A percentile compares a stretch with the other conserved stretches of the same genome.
phyloP scores from a whole-genome alignment of 2,113 vertebrate genomes.

The Chaetops frenatus region DNA sequence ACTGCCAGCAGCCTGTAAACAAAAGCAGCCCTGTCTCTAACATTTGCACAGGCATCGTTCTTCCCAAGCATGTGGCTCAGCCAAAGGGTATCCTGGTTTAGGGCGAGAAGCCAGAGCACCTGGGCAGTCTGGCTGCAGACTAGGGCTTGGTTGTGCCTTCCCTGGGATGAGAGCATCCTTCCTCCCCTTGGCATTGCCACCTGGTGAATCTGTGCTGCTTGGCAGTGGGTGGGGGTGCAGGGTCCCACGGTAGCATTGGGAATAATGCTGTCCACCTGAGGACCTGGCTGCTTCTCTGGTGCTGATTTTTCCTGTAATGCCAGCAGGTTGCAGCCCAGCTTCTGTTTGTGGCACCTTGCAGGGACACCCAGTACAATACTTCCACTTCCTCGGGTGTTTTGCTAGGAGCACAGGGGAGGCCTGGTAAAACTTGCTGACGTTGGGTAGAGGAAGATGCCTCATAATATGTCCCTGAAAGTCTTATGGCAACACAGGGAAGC shows the following conservation, averaged over 20 bases:
- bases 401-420: not conserved
- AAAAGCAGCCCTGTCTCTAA: slow-evolving; percentile 27
- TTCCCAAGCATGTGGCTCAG: not conserved
- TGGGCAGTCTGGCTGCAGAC: not conserved
- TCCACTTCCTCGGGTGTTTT: not conserved
- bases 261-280: not conserved
- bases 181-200: not conserved
- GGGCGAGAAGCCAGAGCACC: slow-evolving; percentile 11
- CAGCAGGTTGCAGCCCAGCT: not conserved
- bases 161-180: not conserved
- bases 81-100: not conserved
- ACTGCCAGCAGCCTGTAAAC: slow-evolving; percentile 18
- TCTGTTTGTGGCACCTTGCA: not conserved
- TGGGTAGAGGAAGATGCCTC: not conserved
- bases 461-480: not conserved
- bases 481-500: not conserved
- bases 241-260: rapidly evolving
- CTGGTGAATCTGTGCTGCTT: rapidly evolving
- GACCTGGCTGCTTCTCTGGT: not conserved
- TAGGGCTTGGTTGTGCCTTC: not conserved
- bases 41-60: not conserved
- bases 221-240: no score
- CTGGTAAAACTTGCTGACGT: not conserved
- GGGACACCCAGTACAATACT: not conserved
- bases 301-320: not conserved